Base-by-base conservation (phyloP, 2,888 invertebrate genomes). In the Thereva unica region DNA sequence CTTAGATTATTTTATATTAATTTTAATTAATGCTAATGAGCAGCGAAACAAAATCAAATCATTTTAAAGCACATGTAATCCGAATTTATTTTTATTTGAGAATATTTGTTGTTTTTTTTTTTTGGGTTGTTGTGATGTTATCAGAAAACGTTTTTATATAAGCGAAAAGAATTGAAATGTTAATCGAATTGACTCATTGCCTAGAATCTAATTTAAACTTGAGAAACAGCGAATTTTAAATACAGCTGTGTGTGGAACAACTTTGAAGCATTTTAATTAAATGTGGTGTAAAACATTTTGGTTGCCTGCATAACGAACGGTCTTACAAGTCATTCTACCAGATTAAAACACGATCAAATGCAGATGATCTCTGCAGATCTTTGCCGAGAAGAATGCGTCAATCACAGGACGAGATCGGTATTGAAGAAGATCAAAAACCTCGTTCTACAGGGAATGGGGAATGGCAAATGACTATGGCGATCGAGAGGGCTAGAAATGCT, bases 281-380 rank as follows among this genome's bases (percentile, higher is more conserved):
- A 67, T 64, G 54, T 64, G 44, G 42, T 47, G 53, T 47, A 42
- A 63, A 55, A 47, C 54, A 63, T 44, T 55, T 44, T 34, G 53
- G 53, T 64, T 67, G 12, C 38, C 57, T 37, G 47, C 57, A 67
- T 67, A 59, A 65, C 64, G 9, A 53, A 49, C 57, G 59, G 54
- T 65, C 57, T 65, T 65, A 65, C 68, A 68, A 59, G 65, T 53
- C 56, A 64, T 64, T 67, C 57, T 57, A 67, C 64, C 44, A 67
- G 65, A 65, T 57, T 23, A 65, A 50, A 56, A 68, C 59, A 68
- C 57, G 59, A 65, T 68, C 50, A 68, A 53, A 68, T 52, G 10
- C 12, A 40, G 49, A 41, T 55, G 55, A 54, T n/a, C 56, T 42
- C 23, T 23, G 23, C 23, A 23, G 23, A 23, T 23, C 23, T 23